Percentiles rank a stretch among this genome's conserved stretches.
Conservation (phyloP, 2,113 vertebrate genomes). For the Oryzias javanicus region DNA sequence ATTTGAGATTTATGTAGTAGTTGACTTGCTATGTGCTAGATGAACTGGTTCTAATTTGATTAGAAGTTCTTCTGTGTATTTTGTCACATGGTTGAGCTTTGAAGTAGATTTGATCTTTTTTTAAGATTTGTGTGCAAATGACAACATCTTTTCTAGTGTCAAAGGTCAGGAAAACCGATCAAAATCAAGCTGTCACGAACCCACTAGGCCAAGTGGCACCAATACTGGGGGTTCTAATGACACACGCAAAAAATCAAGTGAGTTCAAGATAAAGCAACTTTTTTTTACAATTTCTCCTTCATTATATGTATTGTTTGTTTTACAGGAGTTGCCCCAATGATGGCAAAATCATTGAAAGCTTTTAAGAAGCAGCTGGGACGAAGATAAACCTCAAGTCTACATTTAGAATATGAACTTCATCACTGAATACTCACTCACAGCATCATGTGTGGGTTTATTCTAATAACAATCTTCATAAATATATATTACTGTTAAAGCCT, state of each 20-base stretch:
- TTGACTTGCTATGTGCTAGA: conserved; percentile 34
- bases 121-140: background rate
- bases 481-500: conserved; percentile 5
- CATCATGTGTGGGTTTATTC: conserved; percentile 18
- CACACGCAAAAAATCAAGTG: conserved; percentile 81
- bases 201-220: conserved; percentile 40
- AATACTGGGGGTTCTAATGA: conserved; percentile 58
- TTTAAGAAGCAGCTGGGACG: conserved; percentile 77
- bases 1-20: conserved; percentile 18
- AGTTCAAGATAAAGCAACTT: conserved; percentile 32
- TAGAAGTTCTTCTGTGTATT: background rate
- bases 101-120: background rate
- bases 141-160: conserved; percentile 38
- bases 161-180: conserved; percentile 58
- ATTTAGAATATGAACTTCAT: conserved; percentile 24
- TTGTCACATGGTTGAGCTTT: conserved; percentile 11
- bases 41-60: conserved; percentile 45
- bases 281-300: background rate
- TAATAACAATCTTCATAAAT: conserved; percentile 26
- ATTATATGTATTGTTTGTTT: background rate
- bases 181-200: conserved; percentile 52
- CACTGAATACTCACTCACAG: conserved; percentile 25
- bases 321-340: conserved; percentile 84
- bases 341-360: conserved; percentile 84
- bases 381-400: conserved; percentile 47